Evolutionary conservation across 2,797 vertebrate genomes (phyloP).

Genomic region (Hippoglossus hippoglossus): DNA sequence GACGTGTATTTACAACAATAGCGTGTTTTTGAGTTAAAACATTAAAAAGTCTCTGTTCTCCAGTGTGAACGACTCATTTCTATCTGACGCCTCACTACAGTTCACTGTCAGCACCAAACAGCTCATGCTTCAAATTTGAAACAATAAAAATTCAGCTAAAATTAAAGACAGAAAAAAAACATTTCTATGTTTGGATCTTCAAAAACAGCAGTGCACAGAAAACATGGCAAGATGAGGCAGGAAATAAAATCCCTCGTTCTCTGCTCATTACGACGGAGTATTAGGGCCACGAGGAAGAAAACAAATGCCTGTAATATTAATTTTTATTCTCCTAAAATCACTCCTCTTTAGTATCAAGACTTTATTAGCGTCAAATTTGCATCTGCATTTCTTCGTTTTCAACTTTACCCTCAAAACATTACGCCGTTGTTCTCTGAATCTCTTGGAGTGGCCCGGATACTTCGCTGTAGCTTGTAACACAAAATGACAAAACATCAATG

Average conservation of each 20-base stretch:
- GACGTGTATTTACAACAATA: no score
- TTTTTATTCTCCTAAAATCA: no score
- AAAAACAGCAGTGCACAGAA: conserved; percentile 10
- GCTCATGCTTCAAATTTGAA: conserved; percentile 7
- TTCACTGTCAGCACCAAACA: conserved; percentile 3
- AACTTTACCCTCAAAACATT: no score
- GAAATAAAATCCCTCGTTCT: conserved; percentile 26
- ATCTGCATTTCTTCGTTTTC: neutral
- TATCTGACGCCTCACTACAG: neutral
- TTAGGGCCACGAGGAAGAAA: no score
- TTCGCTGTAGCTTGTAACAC: no score
- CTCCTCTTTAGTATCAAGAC: no score
- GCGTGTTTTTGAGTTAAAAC: neutral
- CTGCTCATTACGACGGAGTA: conserved; percentile 18
- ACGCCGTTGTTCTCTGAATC: neutral
- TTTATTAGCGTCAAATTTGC: no score
- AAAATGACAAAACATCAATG: no score
- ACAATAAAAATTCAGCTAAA: conserved; percentile 8
- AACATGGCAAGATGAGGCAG: conserved; percentile 20
- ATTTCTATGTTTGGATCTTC: neutral
- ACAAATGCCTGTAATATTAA: no score
- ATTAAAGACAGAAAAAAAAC: conserved; percentile 1
- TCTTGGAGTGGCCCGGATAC: no score
- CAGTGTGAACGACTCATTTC: conserved; percentile 70
- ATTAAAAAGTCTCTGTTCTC: conserved; percentile 16